Percentiles rank a stretch among this genome's conserved stretches.
Evolutionary conservation across 2,797 vertebrate species (phyloP).

Genomic region (Steatocranus sp.): DNA sequence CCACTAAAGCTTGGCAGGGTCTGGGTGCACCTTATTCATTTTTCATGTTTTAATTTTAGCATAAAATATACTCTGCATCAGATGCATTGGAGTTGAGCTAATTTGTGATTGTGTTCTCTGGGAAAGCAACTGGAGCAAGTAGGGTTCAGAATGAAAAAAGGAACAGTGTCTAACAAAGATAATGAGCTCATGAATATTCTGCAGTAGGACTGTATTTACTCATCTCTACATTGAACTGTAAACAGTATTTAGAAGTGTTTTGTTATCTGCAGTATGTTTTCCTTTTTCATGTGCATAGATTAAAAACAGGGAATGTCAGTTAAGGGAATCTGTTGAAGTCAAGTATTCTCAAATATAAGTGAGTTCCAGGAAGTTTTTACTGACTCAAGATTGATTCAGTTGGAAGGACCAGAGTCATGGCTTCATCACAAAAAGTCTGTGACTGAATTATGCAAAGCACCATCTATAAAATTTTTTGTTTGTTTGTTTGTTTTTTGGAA

Average conservation of each 20-base stretch:
- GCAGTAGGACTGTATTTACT: neutral
- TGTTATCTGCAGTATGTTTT: neutral
- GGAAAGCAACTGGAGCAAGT: slow-evolving; percentile 3
- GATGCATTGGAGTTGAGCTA: neutral
- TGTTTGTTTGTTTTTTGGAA: neutral
- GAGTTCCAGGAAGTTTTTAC: neutral
- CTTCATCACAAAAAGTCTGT: neutral
- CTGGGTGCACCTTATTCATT: slow-evolving; percentile 24
- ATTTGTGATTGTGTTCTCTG: slow-evolving; percentile 2
- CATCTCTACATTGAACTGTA: neutral
- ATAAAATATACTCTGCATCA: neutral
- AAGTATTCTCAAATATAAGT: neutral
- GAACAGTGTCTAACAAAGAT: neutral
- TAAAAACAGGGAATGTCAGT: neutral
- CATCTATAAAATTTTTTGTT: neutral
- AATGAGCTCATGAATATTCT: neutral
- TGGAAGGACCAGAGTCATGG: neutral
- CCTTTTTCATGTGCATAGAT: neutral
- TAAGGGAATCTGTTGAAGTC: neutral
- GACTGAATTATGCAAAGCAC: neutral
- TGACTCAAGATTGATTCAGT: neutral
- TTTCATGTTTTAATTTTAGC: slow-evolving; percentile 29
- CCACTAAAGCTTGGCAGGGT: neutral
- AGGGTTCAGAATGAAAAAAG: neutral
- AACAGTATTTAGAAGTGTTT: neutral